Evolutionary conservation across 2,797 vertebrate species (phyloP), one percentile per base, ranked within the genome.

Genomic region (Myotis myotis): DNA sequence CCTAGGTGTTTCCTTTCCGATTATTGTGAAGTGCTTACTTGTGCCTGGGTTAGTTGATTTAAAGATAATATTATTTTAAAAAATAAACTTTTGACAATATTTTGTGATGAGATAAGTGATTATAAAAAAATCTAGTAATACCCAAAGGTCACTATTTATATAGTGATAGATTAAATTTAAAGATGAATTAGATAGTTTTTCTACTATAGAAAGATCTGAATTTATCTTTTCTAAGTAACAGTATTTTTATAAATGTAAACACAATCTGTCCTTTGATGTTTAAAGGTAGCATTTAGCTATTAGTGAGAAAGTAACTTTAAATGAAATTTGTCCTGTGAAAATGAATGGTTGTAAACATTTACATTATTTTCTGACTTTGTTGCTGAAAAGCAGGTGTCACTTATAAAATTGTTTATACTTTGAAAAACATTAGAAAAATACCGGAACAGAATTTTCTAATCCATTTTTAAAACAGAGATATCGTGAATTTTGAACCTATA

Each of bases 271-370:
- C 66, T 30, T 86, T 72, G 49, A 36, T 22, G 36, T 64, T 70
- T 86, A 86, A 78, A 79, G 64, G 7, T 78, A 64, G 74, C 23
- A 53, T 86, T 89, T 66, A 53, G 22, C 60, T 62, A 9, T 89
- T 57, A 89, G 23, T 81, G 38, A 81, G 17, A 72, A 87, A 81
- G 57, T 86, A 79, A 80, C 47, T 64, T 57, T 57, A 22, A 72
- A 33, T 93, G 55, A 89, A 72, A 89, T 89, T 74, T 85, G 55
- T 72, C 19, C 25, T 84, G 13, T 92, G 47, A 78, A 92, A 64
- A 88, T 70, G 70, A 28, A 47, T 71, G 20, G 76, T 89, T 85
- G 64, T 20, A 80, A 80, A 47, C 36, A 38, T 79, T 89, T 95
- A 72, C 47, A 79, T 83, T 53, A 49, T 95, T 68, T 89, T 81